Conservation (phyloP, 2,113 vertebrate genomes). For the Nesogale talazaci region DNA sequence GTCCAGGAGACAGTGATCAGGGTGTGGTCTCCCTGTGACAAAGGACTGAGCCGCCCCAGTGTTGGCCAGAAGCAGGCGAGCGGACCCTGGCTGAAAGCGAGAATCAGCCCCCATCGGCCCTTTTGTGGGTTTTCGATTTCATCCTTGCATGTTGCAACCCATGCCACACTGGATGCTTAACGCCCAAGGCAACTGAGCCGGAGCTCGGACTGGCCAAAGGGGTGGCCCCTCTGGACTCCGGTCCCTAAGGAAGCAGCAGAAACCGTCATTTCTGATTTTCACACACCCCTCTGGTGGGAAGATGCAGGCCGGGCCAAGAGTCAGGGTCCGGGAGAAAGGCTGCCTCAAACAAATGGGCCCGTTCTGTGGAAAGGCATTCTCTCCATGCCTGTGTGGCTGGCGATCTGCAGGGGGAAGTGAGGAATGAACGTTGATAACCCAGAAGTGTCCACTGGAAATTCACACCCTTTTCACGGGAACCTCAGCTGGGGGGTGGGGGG, state of each 20-base stretch:
- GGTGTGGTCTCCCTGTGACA: constrained; percentile 65
- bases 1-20: constrained; percentile 9
- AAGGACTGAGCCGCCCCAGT: constrained; percentile 45
- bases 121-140: not conserved
- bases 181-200: not conserved
- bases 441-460: constrained; percentile 80
- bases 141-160: not conserved
- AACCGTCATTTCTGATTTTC: constrained; percentile 61
- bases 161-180: constrained; percentile 6
- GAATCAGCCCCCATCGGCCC: constrained; percentile 61
- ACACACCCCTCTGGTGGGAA: constrained; percentile 59
- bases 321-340: constrained; percentile 83
- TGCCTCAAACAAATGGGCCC: constrained; percentile 82
- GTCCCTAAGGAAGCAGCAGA: not conserved
- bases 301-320: constrained; percentile 68
- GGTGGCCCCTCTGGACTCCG: not conserved
- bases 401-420: constrained; percentile 80
- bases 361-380: constrained; percentile 82
- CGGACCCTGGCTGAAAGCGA: not conserved
- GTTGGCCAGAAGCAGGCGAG: constrained; percentile 67
- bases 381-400: constrained; percentile 80
- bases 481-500: no score
- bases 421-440: constrained; percentile 81
- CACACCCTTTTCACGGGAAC: constrained; percentile 79
- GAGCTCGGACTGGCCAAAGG: not conserved